phyloP scores from a whole-genome alignment of 2,113 vertebrate genomes.

The Hypanus sabinus region DNA sequence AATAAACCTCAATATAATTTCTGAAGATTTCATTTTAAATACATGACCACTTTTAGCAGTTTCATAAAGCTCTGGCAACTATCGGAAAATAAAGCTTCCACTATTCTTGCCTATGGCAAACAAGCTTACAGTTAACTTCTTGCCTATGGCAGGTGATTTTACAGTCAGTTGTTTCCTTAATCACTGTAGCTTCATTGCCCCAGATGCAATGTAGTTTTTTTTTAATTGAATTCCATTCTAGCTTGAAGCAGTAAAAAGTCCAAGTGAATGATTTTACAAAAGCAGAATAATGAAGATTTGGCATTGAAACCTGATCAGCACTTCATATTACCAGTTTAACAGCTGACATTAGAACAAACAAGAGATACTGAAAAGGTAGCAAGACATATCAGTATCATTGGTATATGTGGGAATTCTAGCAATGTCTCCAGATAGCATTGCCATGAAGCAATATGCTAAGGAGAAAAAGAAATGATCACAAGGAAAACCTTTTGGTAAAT shows the following conservation, averaged over 20 bases:
- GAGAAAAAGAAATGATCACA: not conserved
- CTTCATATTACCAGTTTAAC: not conserved
- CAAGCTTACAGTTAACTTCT: not conserved
- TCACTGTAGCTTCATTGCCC: not conserved
- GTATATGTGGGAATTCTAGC: not conserved
- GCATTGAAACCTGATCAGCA: not conserved
- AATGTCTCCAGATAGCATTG: not conserved
- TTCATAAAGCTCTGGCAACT: not conserved
- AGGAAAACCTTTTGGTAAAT: not conserved
- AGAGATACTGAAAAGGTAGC: not conserved
- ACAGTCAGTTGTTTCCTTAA: not conserved
- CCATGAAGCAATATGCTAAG: not conserved
- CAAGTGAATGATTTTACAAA: not conserved
- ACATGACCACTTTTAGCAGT: not conserved
- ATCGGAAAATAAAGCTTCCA: not conserved
- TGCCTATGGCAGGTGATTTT: not conserved
- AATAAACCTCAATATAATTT: not conserved
- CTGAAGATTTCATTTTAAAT: not conserved
- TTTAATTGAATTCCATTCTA: not conserved
- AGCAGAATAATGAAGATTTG: not conserved
- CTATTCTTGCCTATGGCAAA: no score
- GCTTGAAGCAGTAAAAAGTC: not conserved
- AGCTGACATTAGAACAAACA: not conserved
- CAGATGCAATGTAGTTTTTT: not conserved
- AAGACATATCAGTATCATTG: not conserved